Evolutionary conservation across 1,140 invertebrate species (phyloP).

Genomic region (Epicauta chinensis): DNA sequence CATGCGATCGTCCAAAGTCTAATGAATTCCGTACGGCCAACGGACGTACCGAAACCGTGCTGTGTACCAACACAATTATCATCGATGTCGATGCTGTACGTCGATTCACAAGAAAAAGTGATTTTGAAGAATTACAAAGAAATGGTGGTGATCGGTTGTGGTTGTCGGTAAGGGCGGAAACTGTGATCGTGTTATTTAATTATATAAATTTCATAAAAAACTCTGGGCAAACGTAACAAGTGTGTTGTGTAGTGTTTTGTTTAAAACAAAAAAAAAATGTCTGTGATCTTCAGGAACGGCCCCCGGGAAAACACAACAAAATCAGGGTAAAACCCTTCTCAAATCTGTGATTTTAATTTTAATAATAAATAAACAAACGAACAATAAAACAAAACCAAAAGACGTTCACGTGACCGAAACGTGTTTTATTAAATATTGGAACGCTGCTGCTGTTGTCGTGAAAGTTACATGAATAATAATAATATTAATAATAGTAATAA

Average conservation of each 20-base stretch:
- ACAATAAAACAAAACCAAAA: background rate
- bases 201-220: background rate
- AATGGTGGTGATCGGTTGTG: constrained; percentile 91
- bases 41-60: constrained; percentile 83
- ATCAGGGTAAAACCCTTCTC: constrained; percentile 15
- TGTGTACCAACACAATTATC: constrained; percentile 88
- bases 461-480: constrained; percentile 12
- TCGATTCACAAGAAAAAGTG: constrained; percentile 88
- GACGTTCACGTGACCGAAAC: constrained; percentile 14
- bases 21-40: constrained; percentile 86
- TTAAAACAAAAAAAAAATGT: constrained; percentile 1
- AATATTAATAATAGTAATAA: constrained; percentile 3
- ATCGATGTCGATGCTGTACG: constrained; percentile 89
- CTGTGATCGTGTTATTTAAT: constrained; percentile 17
- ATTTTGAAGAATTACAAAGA: constrained; percentile 96
- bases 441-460: constrained; percentile 8
- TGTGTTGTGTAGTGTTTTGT: constrained; percentile 2
- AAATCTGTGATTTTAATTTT: constrained; percentile 40
- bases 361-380: constrained; percentile 15
- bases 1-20: constrained; percentile 97
- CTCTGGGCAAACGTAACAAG: background rate
- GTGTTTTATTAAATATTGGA: constrained; percentile 1
- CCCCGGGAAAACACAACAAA: no score
- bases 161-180: constrained; percentile 63
- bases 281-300: constrained; percentile 27